phyloP scores from a whole-genome alignment of 2,113 vertebrate genomes.

The Pampusana beccarii region DNA sequence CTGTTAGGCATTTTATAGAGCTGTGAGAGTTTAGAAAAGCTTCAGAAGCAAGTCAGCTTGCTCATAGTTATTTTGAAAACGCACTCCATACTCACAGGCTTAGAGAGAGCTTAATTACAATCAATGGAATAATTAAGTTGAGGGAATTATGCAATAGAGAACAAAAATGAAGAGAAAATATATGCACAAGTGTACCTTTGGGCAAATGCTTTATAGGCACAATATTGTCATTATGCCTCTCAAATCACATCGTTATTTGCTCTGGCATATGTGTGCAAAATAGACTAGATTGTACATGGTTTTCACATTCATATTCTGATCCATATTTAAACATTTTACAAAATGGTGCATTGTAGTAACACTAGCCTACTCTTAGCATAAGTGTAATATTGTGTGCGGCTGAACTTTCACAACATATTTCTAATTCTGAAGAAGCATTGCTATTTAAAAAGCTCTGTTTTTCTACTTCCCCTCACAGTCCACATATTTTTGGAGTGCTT shows the following conservation, averaged over 20 bases:
- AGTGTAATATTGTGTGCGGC: not conserved
- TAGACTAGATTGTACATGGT: not conserved
- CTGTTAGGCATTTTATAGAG: conserved; percentile 13
- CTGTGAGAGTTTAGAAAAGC: not conserved
- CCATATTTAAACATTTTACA: conserved; percentile 35
- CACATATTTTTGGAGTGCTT: not conserved
- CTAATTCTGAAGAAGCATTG: not conserved
- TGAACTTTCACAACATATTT: not conserved
- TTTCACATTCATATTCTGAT: conserved; percentile 5
- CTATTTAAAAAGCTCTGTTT: not conserved
- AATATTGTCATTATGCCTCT: conserved; percentile 69
- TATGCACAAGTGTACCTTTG: conserved; percentile 67
- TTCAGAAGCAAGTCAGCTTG: conserved; percentile 31
- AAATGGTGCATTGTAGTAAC: not conserved
- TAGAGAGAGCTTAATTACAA: conserved; percentile 70
- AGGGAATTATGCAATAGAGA: conserved; percentile 61
- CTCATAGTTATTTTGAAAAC: conserved; percentile 66
- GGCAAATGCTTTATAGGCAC: conserved; percentile 67
- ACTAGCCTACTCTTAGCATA: not conserved
- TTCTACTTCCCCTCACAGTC: not conserved
- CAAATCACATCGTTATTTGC: conserved; percentile 65
- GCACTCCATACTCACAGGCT: conserved; percentile 35
- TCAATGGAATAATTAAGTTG: conserved; percentile 70
- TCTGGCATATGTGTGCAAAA: conserved; percentile 26
- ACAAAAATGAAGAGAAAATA: conserved; percentile 70